Base-by-base conservation (phyloP, 2,113 vertebrate species). In the Pseudopipra pipra region DNA sequence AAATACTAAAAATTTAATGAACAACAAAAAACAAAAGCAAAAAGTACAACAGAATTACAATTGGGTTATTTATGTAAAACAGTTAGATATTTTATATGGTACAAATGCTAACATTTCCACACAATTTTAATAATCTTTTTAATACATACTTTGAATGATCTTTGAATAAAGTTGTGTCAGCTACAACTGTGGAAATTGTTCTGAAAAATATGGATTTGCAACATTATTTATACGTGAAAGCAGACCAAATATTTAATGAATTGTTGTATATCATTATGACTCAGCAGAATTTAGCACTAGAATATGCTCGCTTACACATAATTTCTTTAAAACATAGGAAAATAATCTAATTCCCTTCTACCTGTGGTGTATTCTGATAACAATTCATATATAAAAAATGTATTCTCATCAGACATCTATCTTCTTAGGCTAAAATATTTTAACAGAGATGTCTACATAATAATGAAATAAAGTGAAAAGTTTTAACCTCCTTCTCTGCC, bases 291-390 rank as follows among this genome's bases (percentile, higher is more conserved):
- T 93, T 75, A 75, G 5, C 16, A n/a, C 14, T 59, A 56, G 4
- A 55, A 6, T n/a, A 33, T 59, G 8, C 3, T 54, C 8, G 47
- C 8, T 62, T 8, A 41, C 8, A 79, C 7, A 37, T 2, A n/a
- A n/a, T 73, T 87, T 82, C 6, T 7, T 73, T 65, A 27, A 79
- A 71, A 78, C n/a, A 35, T 4, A 74, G 77, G 19, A 72, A 79
- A 81, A 90, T 4, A 59, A 37, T 51, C 51, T 54, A 73, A 85
- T 89, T 95, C 35, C 35, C 91, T 89, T 92, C 80, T 94, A 95
- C 76, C 79, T 81, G 27, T 3, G 7, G 5, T 61, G 21, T 61
- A 65, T 65, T 89, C 15, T 84, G 59, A 73, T 84, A 22, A 66
- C 28, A 93, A 35, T 2, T 61, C 6, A 8, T 16, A 72, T 2